phyloP scores from a whole-genome alignment of 2,888 invertebrate species.

The Aphidoletes aphidimyza region DNA sequence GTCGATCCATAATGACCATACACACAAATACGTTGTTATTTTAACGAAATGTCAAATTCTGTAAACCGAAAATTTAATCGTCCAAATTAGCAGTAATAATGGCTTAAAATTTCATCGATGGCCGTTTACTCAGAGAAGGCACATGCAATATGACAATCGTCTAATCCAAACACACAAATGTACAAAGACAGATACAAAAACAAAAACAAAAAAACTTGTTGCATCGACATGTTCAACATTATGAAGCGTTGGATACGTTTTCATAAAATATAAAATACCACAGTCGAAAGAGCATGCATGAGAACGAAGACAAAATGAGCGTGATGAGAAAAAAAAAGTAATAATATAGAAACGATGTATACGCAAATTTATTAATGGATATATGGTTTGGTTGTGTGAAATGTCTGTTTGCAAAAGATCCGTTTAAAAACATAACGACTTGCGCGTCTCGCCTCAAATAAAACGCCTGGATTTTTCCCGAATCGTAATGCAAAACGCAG shows the following conservation, averaged over 20 bases:
- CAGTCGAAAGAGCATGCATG: constrained; percentile 2
- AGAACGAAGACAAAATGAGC: constrained; percentile 13
- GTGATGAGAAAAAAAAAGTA: neutral
- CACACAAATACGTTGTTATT: too few species aligned
- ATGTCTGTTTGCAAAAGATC: neutral
- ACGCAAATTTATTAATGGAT: constrained; percentile 16
- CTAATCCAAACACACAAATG: too few species aligned
- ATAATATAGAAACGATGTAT: neutral
- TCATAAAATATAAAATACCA: neutral
- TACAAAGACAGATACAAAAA: neutral
- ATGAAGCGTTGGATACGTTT: neutral
- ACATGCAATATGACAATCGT: too few species aligned
- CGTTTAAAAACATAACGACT: neutral
- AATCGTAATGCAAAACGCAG: neutral
- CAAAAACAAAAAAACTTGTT: neutral
- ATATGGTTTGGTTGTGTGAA: neutral
- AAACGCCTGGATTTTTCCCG: neutral
- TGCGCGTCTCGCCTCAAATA: constrained; percentile 9
- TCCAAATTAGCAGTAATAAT: too few species aligned
- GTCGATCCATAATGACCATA: too few species aligned
- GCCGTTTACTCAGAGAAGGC: too few species aligned
- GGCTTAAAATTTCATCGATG: too few species aligned
- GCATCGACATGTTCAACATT: neutral
- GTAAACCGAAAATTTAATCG: too few species aligned
- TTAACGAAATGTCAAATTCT: too few species aligned